phyloP scores from a whole-genome alignment of 2,113 vertebrate species.

The Chlorodrepanis virens region DNA sequence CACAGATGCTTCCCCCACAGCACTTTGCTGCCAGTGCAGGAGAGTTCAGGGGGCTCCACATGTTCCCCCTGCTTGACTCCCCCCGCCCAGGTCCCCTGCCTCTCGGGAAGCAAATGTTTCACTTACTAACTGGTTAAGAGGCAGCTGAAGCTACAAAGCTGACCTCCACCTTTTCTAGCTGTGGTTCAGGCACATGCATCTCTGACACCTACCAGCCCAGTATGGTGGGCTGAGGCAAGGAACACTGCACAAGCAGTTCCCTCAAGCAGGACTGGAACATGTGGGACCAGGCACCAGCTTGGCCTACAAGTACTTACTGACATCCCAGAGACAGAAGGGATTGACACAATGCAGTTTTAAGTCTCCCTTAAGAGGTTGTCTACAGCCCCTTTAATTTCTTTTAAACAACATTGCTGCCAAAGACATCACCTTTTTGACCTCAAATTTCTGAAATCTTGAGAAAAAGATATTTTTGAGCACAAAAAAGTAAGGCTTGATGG shows the following conservation, averaged over 20 bases:
- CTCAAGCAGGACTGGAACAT: not conserved
- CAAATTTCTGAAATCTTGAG: not conserved
- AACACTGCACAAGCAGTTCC: not conserved
- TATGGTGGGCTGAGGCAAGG: not conserved
- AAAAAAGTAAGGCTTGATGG: not conserved
- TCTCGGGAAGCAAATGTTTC: not conserved
- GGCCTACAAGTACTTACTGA: not conserved
- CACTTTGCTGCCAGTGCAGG: rapidly evolving
- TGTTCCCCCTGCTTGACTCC: not conserved
- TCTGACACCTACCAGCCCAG: not conserved
- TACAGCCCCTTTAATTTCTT: not conserved
- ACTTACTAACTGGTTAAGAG: not conserved
- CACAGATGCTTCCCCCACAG: not conserved
- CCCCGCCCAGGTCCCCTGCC: not conserved
- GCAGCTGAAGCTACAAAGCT: not conserved
- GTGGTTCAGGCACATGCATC: rapidly evolving
- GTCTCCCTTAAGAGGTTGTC: not conserved
- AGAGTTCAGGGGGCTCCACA: not conserved
- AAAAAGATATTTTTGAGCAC: not conserved
- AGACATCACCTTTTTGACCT: not conserved
- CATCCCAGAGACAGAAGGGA: not conserved
- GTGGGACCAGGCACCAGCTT: not conserved
- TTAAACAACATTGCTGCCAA: not conserved
- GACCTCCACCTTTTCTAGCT: not conserved
- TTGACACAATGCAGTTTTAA: not conserved